Evolutionary conservation across 1,140 invertebrate genomes (phyloP).

Genomic region (Oryzaephilus surinamensis): DNA sequence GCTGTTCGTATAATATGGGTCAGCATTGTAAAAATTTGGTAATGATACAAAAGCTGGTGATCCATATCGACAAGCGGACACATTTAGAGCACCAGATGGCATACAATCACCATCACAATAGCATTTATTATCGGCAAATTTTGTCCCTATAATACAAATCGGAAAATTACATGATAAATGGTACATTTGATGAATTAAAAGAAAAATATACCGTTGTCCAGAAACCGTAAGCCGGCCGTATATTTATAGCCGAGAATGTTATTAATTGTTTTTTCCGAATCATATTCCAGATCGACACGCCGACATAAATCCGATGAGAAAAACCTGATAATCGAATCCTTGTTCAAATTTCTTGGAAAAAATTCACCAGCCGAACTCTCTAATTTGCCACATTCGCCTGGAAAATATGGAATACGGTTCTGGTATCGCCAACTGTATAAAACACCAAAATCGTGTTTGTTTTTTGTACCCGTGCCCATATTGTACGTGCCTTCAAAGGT

Average conservation of each 20-base stretch:
- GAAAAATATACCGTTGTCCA: constrained; percentile 45
- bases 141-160: constrained; percentile 37
- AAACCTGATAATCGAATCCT: constrained; percentile 46
- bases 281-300: constrained; percentile 28
- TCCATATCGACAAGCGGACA: constrained; percentile 47
- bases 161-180: not conserved
- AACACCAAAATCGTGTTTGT: constrained; percentile 38
- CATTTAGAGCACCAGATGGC: constrained; percentile 50
- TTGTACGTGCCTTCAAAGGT: constrained; percentile 27
- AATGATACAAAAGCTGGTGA: constrained; percentile 56
- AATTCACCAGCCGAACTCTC: constrained; percentile 67
- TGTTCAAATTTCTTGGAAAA: constrained; percentile 50
- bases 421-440: constrained; percentile 45
- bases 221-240: constrained; percentile 38
- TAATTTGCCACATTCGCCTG: constrained; percentile 28
- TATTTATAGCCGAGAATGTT: constrained; percentile 47
- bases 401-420: constrained; percentile 39
- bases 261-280: constrained; percentile 24
- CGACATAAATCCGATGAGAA: constrained; percentile 61
- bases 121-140: constrained; percentile 53
- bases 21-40: constrained; percentile 60
- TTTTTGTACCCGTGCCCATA: constrained; percentile 21
- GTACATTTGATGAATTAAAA: not conserved
- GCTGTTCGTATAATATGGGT: constrained; percentile 40
- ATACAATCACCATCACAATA: constrained; percentile 60